phyloP scores from a whole-genome alignment of 2,797 vertebrate genomes.

The Notamacropus eugenii region DNA sequence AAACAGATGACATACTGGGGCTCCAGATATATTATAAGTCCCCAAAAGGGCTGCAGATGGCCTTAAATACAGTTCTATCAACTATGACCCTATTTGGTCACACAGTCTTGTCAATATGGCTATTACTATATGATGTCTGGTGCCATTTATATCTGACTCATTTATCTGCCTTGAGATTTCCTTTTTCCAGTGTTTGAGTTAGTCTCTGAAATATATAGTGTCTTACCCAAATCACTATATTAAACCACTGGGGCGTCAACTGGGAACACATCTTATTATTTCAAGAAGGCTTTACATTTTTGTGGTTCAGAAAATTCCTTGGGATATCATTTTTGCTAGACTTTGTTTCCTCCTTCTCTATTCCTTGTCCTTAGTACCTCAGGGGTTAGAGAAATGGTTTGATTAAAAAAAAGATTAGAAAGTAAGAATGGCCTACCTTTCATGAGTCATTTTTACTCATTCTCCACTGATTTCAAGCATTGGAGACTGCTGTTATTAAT shows the following conservation, averaged over 20 bases:
- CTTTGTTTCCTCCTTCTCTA: not conserved
- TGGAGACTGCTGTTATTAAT: slow-evolving; percentile 15
- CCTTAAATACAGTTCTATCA: not conserved
- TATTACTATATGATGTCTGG: not conserved
- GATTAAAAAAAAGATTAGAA: not conserved
- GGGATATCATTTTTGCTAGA: not conserved
- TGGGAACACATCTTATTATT: not conserved
- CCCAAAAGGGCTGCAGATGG: not conserved
- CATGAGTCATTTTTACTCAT: not conserved
- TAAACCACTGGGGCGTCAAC: not conserved
- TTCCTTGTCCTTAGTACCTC: not conserved
- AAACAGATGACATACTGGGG: not conserved
- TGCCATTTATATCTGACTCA: not conserved
- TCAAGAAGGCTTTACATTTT: not conserved
- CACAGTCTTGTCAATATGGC: not conserved
- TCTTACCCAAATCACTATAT: not conserved
- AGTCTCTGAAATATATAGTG: not conserved
- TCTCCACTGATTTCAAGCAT: not conserved
- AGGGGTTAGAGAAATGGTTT: not conserved
- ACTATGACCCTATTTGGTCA: not conserved
- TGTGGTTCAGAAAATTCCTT: not conserved
- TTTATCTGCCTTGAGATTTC: not conserved
- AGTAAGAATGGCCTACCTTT: not conserved
- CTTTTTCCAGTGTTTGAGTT: not conserved
- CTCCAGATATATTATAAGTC: not conserved